Conservation (phyloP, 2,797 vertebrate species). For the Euthynnus affinis region DNA sequence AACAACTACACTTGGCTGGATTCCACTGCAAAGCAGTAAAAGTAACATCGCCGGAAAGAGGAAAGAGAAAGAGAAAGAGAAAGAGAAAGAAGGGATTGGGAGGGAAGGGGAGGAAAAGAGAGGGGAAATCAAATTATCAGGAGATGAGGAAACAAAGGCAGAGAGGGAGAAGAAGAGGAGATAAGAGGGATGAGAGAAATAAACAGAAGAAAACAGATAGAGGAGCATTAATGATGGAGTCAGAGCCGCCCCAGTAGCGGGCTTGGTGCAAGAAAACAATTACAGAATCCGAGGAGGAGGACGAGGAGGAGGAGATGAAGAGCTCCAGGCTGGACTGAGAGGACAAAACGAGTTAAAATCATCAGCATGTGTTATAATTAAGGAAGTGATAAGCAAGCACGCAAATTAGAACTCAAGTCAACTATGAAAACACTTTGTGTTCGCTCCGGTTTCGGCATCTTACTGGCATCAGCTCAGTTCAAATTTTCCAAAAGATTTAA, state of each 20-base stretch:
- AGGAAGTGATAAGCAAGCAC: slow-evolving; percentile 17
- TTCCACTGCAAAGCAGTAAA: slow-evolving; percentile 53
- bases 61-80: background rate
- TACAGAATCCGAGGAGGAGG: slow-evolving; percentile 1
- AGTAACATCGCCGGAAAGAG: slow-evolving; percentile 12
- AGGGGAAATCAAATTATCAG: slow-evolving; percentile 17
- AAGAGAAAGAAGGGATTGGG: background rate
- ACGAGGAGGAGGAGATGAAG: background rate
- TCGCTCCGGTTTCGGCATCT: background rate
- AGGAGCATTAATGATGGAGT: slow-evolving; percentile 33
- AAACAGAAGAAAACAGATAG: background rate
- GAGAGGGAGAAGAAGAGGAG: background rate
- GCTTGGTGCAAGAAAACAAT: slow-evolving; percentile 37
- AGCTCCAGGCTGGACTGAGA: background rate
- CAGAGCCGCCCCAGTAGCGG: slow-evolving; percentile 11
- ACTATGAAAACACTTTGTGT: slow-evolving; percentile 13
- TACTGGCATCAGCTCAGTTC: background rate
- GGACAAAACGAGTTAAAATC: slow-evolving; percentile 29
- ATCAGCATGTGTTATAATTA: slow-evolving; percentile 13
- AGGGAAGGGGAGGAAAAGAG: background rate
- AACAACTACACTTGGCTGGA: slow-evolving; percentile 44
- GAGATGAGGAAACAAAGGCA: slow-evolving; percentile 1
- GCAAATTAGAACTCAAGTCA: background rate
- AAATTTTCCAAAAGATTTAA: background rate
- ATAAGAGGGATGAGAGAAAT: background rate